Evolutionary conservation across 2,113 vertebrate genomes (phyloP), one percentile per base, ranked within the genome.

Genomic region (Dasyurus viverrinus): DNA sequence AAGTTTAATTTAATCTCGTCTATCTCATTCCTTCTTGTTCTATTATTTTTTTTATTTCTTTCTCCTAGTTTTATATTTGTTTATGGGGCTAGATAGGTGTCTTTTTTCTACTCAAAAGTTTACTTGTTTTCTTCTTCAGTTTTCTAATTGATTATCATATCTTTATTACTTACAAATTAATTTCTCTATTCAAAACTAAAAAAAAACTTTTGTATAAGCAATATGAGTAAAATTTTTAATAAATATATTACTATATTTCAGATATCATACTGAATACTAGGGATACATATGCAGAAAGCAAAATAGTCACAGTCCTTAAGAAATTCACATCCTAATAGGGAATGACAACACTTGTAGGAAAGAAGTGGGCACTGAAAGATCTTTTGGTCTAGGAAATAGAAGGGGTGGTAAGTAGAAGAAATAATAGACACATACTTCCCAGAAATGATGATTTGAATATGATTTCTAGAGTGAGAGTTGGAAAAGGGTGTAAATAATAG

Each of bases 81-180:
- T 3, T 11, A 50, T 7, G 2, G 12, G 2, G 23, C 36, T 42
- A 54, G 27, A 89, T 57, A 48, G 19, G 14, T 57, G 0, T 55
- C 68, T 95, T 97, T 97, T 95, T 97, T 97, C 89, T 4, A 42
- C 42, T 16, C 52, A 25, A 68, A 68, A 36, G 1, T 8, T 8
- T 42, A n/a, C 7, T 84, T 76, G 60, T 54, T 10, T 8, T 47
- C 3, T 3, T 92, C 50, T 92, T 60, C 24, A 11, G 2, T 48
- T 90, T 57, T 89, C 27, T 5, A 47, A 14, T 14, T 11, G 47
- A 50, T 27, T 92, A 12, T 68, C 68, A 76, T 76, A 7, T 5
- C 36, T 7, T 76, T 84, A 8, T 22, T 76, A 76, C 16, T 2
- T 84, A 84, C 12, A 36, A 27, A 68, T 27, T 90, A 30, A 53